phyloP scores from a whole-genome alignment of 2,113 vertebrate species.

The Vimba vimba region DNA sequence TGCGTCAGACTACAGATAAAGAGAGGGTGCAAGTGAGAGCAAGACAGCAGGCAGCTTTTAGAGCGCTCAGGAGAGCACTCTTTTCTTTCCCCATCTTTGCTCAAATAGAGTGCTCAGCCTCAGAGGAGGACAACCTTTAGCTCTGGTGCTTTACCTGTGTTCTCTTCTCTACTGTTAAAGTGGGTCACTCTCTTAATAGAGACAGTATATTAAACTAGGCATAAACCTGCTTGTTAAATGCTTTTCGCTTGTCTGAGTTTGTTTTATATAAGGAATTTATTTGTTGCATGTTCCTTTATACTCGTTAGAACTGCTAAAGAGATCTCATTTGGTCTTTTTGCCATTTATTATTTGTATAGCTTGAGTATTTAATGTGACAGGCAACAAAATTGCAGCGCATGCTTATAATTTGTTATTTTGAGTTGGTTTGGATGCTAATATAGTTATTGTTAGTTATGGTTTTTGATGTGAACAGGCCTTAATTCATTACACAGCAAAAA shows the following conservation, averaged over 20 bases:
- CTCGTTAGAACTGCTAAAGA: not conserved
- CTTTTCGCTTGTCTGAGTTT: not conserved
- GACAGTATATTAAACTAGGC: not conserved
- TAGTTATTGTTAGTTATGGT: too few relatives aligned
- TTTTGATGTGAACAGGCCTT: too few relatives aligned
- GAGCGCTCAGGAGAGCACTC: not conserved
- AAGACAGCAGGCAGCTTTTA: constrained; percentile 10
- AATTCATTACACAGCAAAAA: too few relatives aligned
- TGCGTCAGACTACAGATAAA: constrained; percentile 16
- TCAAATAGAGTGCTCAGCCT: constrained; percentile 11
- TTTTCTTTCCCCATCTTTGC: constrained; percentile 11
- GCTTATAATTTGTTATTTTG: too few relatives aligned
- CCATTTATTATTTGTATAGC: not conserved
- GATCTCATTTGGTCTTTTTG: not conserved
- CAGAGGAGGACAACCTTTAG: constrained; percentile 32
- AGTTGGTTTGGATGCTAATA: too few relatives aligned
- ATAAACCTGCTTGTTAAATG: not conserved
- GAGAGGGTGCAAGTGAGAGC: not conserved
- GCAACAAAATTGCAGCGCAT: too few relatives aligned
- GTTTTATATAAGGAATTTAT: not conserved
- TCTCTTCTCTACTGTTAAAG: not conserved
- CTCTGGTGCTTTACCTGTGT: constrained; percentile 42
- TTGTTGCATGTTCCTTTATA: not conserved
- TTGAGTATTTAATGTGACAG: too few relatives aligned
- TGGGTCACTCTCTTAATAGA: not conserved